These are phyloP conservation scores for Dicerorhinus sumatrensis DNA, from an alignment of 2,113 vertebrate genomes.

Conservation along the genomic window DNA sequence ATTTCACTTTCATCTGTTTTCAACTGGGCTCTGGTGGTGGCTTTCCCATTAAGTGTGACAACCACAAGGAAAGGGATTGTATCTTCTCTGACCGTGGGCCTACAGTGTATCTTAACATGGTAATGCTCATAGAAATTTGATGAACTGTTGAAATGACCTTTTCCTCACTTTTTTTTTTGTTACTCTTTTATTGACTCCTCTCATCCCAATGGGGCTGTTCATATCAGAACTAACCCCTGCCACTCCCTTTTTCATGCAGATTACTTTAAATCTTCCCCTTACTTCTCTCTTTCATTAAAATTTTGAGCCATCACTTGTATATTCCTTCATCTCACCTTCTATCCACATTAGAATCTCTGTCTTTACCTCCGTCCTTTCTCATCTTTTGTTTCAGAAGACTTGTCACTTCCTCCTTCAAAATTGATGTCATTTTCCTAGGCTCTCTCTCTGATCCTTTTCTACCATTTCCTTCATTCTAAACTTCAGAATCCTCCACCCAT, in stretches of 20 bases:
- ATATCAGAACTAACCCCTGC: background rate
- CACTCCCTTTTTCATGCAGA: background rate
- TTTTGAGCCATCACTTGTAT: background rate
- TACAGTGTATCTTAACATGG: background rate
- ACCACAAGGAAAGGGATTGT: background rate
- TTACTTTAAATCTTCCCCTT: background rate
- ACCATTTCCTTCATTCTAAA: background rate
- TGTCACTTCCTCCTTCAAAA: background rate
- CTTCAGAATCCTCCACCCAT: background rate
- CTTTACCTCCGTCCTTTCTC: background rate
- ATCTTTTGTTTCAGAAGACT: background rate
- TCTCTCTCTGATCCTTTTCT: background rate
- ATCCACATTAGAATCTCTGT: background rate
- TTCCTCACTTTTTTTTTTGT: background rate
- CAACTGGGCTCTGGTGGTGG: too few relatives aligned
- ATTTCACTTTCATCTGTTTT: background rate
- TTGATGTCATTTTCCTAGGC: background rate
- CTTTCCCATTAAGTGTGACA: background rate
- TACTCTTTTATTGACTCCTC: background rate
- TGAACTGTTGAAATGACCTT: background rate
- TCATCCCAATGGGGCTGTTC: background rate
- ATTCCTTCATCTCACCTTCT: background rate
- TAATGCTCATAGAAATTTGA: background rate
- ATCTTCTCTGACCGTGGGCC: background rate
- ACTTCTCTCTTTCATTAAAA: background rate